These are phyloP conservation scores for Hirundo rustica DNA, from an alignment of 2,797 vertebrate genomes.

Conservation along the genomic window DNA sequence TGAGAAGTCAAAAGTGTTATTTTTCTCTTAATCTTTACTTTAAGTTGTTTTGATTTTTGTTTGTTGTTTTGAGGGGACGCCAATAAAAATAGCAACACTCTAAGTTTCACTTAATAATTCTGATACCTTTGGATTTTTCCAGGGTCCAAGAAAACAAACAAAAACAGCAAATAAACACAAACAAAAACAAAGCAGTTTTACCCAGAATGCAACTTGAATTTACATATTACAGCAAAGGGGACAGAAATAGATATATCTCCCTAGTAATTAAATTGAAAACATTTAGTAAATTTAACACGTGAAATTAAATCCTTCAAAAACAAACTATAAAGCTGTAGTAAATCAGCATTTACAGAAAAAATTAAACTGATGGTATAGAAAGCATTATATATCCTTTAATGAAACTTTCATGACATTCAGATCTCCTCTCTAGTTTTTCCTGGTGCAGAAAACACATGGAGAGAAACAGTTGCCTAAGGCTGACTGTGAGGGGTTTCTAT, in stretches of 20 bases:
- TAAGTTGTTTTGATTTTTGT: background rate
- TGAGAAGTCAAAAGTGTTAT: background rate
- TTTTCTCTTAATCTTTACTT: background rate
- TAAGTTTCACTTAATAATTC: background rate
- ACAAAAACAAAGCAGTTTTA: background rate
- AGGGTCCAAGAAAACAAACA: background rate
- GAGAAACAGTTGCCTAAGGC: background rate
- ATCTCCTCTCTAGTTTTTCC: background rate
- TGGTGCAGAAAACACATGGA: background rate
- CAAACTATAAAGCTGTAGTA: background rate
- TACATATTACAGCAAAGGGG: background rate
- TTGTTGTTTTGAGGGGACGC: accelerated
- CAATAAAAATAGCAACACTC: background rate
- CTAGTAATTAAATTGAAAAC: background rate
- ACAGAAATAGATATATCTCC: background rate
- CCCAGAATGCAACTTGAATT: background rate
- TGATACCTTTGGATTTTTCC: background rate
- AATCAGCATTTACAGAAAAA: background rate
- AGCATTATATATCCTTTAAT: background rate
- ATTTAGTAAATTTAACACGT: background rate
- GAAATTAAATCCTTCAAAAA: background rate
- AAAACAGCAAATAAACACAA: background rate
- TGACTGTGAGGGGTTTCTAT: background rate
- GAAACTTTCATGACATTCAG: background rate
- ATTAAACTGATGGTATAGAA: background rate